phyloP scores from a whole-genome alignment of 2,113 vertebrate species.

The Edolisoma coerulescens region DNA sequence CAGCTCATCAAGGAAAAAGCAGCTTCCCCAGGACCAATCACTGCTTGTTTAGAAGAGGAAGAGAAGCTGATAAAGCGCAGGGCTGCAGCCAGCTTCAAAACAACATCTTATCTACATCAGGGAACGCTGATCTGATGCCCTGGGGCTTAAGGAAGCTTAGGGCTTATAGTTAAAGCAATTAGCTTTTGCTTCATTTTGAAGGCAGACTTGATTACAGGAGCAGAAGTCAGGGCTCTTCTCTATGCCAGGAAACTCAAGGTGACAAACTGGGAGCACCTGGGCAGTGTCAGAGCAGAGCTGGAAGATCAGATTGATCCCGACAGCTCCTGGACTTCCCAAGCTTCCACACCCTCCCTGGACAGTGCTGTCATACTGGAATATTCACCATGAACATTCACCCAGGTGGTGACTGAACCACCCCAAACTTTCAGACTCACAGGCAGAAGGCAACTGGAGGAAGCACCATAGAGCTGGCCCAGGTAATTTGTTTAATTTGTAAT shows the following conservation, averaged over 20 bases:
- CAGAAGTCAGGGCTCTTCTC: not conserved
- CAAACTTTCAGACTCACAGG: not conserved
- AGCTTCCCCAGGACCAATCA: not conserved
- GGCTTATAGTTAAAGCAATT: not conserved
- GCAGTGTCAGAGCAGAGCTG: not conserved
- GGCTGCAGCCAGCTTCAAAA: not conserved
- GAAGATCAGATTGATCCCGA: not conserved
- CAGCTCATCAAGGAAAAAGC: not conserved
- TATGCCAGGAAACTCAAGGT: not conserved
- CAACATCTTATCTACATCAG: not conserved
- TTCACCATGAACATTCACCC: too few species aligned
- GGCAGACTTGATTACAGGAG: not conserved
- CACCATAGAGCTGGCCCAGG: not conserved
- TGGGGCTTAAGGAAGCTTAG: not conserved
- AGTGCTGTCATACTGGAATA: not conserved
- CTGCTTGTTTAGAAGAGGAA: not conserved
- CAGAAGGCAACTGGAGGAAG: not conserved
- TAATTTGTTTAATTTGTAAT: not conserved
- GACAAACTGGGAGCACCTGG: not conserved
- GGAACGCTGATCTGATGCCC: not conserved
- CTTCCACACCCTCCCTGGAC: not conserved
- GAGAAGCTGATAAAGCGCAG: not conserved
- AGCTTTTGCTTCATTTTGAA: not conserved
- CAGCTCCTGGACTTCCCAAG: not conserved
- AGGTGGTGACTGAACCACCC: not conserved